These are phyloP conservation scores for Cryptophagus acutangulus DNA, from an alignment of 2,888 invertebrate species.

Conservation along the genomic window DNA sequence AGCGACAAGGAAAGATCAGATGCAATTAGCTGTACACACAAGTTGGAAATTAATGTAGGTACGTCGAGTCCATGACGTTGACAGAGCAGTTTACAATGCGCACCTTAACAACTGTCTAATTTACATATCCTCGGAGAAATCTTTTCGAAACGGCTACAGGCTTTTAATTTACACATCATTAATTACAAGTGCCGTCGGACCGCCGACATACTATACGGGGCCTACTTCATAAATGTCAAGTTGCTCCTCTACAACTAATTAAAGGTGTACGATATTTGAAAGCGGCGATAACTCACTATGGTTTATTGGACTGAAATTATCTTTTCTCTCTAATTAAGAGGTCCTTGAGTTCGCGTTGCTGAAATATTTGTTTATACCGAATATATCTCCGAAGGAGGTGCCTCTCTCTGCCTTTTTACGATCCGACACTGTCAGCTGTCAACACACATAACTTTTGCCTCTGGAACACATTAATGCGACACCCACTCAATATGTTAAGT, in stretches of 20 bases:
- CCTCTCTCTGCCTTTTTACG: conserved; percentile 36
- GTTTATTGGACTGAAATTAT: conserved; percentile 37
- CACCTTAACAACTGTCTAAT: conserved; percentile 47
- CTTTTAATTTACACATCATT: conserved; percentile 48
- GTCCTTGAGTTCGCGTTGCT: conserved; percentile 30
- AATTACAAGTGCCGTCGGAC: conserved; percentile 33
- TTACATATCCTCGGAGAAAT: conserved; percentile 48
- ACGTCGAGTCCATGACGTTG: conserved; percentile 39
- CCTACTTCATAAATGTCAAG: conserved; percentile 45
- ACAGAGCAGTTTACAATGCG: conserved; percentile 45
- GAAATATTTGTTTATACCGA: conserved; percentile 40
- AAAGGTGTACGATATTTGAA: conserved; percentile 44
- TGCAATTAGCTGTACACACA: conserved; percentile 35
- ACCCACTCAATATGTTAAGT: conserved; percentile 44
- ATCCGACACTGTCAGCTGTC: conserved; percentile 40
- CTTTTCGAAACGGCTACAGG: conserved; percentile 45
- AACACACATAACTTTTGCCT: conserved; percentile 39
- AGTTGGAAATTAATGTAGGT: conserved; percentile 34
- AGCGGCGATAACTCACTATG: conserved; percentile 39
- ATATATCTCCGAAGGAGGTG: too few species aligned
- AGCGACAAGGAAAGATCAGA: conserved; percentile 28
- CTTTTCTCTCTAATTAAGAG: conserved; percentile 35
- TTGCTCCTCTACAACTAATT: conserved; percentile 43
- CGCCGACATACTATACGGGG: conserved; percentile 36
- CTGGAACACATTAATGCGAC: conserved; percentile 44